Conservation (phyloP, 2,888 invertebrate species). For the Drosophila leonis region DNA sequence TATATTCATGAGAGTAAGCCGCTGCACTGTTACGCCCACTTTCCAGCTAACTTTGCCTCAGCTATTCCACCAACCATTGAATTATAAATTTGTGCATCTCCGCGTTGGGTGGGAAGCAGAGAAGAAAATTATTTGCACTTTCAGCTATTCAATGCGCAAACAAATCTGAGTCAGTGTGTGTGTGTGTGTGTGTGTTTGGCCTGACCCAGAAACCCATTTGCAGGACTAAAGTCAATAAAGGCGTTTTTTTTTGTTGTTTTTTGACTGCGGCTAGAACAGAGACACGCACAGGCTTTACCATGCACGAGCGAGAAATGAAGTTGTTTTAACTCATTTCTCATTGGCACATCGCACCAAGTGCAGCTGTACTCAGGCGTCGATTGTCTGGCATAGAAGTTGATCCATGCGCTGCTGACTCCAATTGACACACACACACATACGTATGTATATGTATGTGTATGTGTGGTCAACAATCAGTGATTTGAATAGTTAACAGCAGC, state of each 20-base stretch:
- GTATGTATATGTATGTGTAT: not conserved
- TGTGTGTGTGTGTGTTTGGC: slow-evolving; percentile 28
- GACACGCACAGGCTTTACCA: slow-evolving; percentile 53
- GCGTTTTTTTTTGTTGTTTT: slow-evolving; percentile 1
- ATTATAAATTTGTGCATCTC: slow-evolving; percentile 18
- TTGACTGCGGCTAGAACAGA: slow-evolving; percentile 36
- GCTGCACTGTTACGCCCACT: not conserved
- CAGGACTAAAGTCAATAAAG: slow-evolving; percentile 71
- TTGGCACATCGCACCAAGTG: slow-evolving; percentile 13
- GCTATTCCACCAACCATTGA: not conserved
- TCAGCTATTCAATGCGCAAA: slow-evolving; percentile 46
- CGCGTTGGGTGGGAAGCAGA: not conserved
- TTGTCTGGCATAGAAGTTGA: slow-evolving; percentile 19
- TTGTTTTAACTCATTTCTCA: slow-evolving; percentile 18
- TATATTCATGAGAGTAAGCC: not conserved
- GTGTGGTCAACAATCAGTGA: slow-evolving; percentile 66
- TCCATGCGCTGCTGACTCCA: slow-evolving; percentile 17
- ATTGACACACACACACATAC: not conserved
- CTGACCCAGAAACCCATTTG: slow-evolving; percentile 78
- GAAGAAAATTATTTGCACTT: slow-evolving; percentile 26
- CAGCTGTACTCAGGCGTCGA: slow-evolving; percentile 12
- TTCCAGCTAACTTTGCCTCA: not conserved
- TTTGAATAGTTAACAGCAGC: slow-evolving; percentile 57
- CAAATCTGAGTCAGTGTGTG: slow-evolving; percentile 36
- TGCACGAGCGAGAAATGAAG: slow-evolving; percentile 16